phyloP scores from a whole-genome alignment of 2,888 invertebrate species.

The Graphium colonna region DNA sequence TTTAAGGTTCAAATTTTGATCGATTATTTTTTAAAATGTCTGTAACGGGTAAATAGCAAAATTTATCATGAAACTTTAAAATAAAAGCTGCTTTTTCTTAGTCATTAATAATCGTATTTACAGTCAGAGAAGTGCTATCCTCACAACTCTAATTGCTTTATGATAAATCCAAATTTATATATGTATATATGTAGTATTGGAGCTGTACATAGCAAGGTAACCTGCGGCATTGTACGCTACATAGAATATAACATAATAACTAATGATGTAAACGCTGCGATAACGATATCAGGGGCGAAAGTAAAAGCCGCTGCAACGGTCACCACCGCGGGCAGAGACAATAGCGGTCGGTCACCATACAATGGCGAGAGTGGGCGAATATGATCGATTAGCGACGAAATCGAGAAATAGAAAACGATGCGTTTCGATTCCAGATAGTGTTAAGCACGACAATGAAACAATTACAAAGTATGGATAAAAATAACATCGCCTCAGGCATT shows the following conservation, averaged over 20 bases:
- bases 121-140: too few species aligned
- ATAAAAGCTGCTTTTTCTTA: too few species aligned
- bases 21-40: too few species aligned
- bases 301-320: constrained; percentile 49
- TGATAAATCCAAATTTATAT: too few species aligned
- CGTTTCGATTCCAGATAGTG: constrained; percentile 35
- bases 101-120: too few species aligned
- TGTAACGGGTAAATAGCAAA: too few species aligned
- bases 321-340: constrained; percentile 41
- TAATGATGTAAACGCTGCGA: constrained; percentile 19
- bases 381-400: constrained; percentile 58
- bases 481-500: not conserved
- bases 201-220: too few species aligned
- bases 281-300: constrained; percentile 35
- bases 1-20: too few species aligned
- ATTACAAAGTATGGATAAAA: constrained; percentile 32
- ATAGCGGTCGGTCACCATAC: constrained; percentile 38
- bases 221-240: not conserved
- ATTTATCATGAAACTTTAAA: too few species aligned
- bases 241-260: constrained; percentile 6
- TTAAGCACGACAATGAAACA: constrained; percentile 34
- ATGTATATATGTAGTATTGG: too few species aligned
- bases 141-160: too few species aligned
- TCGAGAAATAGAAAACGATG: constrained; percentile 41
- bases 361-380: constrained; percentile 58